Conservation (phyloP, 2,888 invertebrate species). For the Endomychus coccineus region DNA sequence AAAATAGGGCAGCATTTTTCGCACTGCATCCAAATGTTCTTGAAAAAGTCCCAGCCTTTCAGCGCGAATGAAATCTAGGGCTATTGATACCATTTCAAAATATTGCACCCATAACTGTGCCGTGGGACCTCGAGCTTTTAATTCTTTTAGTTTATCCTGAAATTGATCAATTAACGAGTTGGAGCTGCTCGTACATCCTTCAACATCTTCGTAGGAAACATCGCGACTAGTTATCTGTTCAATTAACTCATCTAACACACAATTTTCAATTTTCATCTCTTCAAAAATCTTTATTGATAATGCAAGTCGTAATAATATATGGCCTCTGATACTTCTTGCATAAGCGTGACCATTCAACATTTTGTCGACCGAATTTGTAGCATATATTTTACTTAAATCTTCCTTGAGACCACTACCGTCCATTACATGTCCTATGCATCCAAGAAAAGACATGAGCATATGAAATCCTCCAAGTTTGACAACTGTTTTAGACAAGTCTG, state of each 20-base stretch:
- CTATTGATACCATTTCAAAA: constrained; percentile 33
- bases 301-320: constrained; percentile 7
- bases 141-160: constrained; percentile 24
- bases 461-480: no score
- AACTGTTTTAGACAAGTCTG: no score
- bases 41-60: constrained; percentile 26
- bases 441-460: no score
- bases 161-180: constrained; percentile 17
- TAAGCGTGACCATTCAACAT: no score
- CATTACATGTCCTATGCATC: no score
- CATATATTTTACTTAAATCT: no score
- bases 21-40: constrained; percentile 29
- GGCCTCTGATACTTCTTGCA: constrained; percentile 11
- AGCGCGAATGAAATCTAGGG: constrained; percentile 27
- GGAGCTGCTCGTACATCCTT: constrained; percentile 18
- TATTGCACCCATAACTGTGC: constrained; percentile 33
- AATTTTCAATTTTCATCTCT: constrained; percentile 16
- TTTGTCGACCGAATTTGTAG: no score
- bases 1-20: constrained; percentile 36
- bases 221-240: constrained; percentile 26
- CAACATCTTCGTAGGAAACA: constrained; percentile 23
- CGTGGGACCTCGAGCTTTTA: constrained; percentile 24
- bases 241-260: constrained; percentile 22
- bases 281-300: constrained; percentile 21
- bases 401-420: no score